Conservation (phyloP, 2,797 vertebrate species). For the Gallinago nigripennis region DNA sequence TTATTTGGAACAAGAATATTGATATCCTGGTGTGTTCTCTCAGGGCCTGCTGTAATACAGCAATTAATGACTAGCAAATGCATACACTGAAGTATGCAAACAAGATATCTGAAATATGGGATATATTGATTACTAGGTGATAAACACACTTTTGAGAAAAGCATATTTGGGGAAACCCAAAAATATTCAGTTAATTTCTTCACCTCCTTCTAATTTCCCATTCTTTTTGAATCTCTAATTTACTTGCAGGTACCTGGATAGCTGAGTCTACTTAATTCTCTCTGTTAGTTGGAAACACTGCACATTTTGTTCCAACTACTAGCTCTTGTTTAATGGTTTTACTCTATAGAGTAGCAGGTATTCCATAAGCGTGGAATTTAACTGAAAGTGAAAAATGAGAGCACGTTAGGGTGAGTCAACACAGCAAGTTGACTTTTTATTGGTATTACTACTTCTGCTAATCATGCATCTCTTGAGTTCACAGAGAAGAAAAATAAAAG, state of each 20-base stretch:
- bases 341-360: not conserved
- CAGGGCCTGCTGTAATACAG: not conserved
- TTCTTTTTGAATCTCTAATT: not conserved
- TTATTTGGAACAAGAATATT: not conserved
- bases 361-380: not conserved
- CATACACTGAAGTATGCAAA: not conserved
- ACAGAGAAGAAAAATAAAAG: not conserved
- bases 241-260: not conserved
- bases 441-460: not conserved
- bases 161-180: too few species aligned
- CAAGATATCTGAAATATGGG: not conserved
- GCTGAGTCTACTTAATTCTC: not conserved
- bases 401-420: not conserved
- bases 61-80: not conserved
- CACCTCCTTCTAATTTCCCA: not conserved
- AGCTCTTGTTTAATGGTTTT: not conserved
- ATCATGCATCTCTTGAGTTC: not conserved
- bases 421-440: not conserved
- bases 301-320: not conserved
- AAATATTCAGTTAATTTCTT: not conserved
- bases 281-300: not conserved
- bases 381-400: not conserved
- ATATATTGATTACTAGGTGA: not conserved
- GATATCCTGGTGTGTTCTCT: not conserved
- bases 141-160: not conserved